phyloP scores from a whole-genome alignment of 2,888 invertebrate species.

The Melanophora roralis region DNA sequence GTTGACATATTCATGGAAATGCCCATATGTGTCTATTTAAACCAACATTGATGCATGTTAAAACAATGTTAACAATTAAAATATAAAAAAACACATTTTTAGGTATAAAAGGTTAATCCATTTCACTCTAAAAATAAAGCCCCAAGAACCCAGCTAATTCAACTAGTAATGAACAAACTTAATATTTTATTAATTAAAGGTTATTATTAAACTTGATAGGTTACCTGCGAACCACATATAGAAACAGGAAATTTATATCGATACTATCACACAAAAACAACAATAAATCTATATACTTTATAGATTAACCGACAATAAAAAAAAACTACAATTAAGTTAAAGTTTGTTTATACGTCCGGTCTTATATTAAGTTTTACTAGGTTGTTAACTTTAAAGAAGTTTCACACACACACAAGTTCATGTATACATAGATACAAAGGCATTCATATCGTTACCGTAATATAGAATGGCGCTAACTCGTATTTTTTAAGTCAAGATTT shows the following conservation, averaged over 20 bases:
- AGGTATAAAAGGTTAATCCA: constrained; percentile 2
- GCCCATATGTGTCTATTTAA: no score
- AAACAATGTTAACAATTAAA: constrained; percentile 2
- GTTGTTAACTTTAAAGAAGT: no score
- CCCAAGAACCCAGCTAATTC: not conserved
- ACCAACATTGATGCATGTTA: not conserved
- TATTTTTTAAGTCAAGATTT: no score
- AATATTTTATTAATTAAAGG: constrained; percentile 21
- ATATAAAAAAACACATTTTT: no score
- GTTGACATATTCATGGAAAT: no score
- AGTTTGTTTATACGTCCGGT: constrained; percentile 22
- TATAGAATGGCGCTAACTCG: no score
- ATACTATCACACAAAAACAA: not conserved
- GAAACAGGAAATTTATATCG: constrained; percentile 28
- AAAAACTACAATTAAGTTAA: not conserved
- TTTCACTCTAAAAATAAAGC: not conserved
- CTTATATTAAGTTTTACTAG: not conserved
- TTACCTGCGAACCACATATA: constrained; percentile 16
- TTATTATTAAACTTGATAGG: constrained; percentile 25
- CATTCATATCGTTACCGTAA: not conserved
- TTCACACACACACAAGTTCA: not conserved
- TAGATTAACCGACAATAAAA: not conserved
- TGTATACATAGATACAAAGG: not conserved
- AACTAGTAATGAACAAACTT: not conserved
- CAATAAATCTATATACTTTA: constrained; percentile 2